Conservation (phyloP, 1,140 invertebrate species). For the Anastrepha obliqua region DNA sequence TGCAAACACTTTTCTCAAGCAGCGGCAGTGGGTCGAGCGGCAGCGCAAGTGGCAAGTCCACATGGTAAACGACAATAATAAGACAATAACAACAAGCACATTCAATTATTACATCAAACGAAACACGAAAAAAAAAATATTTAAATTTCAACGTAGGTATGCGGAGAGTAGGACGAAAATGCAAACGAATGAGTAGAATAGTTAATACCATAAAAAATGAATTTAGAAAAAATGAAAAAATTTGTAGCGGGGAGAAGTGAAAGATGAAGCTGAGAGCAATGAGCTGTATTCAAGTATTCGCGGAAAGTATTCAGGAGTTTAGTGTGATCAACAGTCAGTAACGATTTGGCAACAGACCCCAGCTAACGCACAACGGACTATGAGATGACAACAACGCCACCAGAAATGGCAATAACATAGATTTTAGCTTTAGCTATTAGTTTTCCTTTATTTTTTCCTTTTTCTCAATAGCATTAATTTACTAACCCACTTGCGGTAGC, state of each 20-base stretch:
- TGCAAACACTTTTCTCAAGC: slow-evolving; percentile 13
- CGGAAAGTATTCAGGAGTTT: background rate
- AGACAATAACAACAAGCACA: background rate
- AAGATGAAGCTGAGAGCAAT: background rate
- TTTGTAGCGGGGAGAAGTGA: background rate
- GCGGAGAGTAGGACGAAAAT: slow-evolving; percentile 21
- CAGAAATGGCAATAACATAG: slow-evolving; percentile 38
- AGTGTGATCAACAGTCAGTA: slow-evolving; percentile 27
- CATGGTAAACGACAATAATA: background rate
- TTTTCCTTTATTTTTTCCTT: background rate
- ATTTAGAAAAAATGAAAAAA: background rate
- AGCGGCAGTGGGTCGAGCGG: slow-evolving; percentile 23
- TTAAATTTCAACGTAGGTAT: background rate
- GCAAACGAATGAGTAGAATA: slow-evolving; percentile 44
- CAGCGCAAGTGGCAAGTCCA: slow-evolving; percentile 4
- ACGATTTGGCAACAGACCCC: slow-evolving; percentile 1
- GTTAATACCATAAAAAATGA: background rate
- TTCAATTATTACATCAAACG: background rate
- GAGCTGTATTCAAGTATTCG: background rate
- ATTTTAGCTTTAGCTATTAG: slow-evolving; percentile 12
- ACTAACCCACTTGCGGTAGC: slow-evolving; percentile 24
- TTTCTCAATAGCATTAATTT: slow-evolving; percentile 9
- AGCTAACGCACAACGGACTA: slow-evolving; percentile 29
- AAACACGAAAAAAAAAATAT: slow-evolving; percentile 9
- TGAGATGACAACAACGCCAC: background rate